These are phyloP conservation scores for Rhabdomys pumilio DNA, from an alignment of 2,797 vertebrate genomes.

Conservation along the genomic window DNA sequence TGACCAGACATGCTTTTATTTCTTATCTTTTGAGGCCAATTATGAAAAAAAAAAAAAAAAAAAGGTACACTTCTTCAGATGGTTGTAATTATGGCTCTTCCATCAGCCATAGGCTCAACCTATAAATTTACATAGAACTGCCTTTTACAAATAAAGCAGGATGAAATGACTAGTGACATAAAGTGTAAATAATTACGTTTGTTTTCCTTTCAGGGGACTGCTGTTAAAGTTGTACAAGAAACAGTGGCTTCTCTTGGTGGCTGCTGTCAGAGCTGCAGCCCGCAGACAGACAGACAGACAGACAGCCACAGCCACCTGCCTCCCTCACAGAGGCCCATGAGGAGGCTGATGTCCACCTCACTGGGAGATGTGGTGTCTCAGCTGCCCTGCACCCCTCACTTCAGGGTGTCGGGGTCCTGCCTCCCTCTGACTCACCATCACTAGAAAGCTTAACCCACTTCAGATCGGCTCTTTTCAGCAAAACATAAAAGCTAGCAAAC, in stretches of 20 bases:
- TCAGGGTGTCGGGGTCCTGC: neutral
- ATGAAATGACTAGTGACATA: neutral
- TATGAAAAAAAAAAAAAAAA: constrained; percentile 14
- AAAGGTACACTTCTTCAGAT: neutral
- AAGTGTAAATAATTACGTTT: neutral
- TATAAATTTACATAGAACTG: neutral
- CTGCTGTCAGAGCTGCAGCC: neutral
- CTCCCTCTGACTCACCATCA: neutral
- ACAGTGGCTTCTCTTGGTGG: neutral
- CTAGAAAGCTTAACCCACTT: neutral
- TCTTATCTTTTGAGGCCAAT: constrained; percentile 20
- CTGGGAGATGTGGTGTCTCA: neutral
- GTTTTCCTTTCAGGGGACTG: neutral
- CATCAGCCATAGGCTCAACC: neutral
- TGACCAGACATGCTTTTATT: constrained; percentile 61
- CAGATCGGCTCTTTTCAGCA: neutral
- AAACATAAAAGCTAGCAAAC: neutral
- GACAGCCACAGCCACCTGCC: rapidly evolving
- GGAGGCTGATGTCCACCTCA: rapidly evolving
- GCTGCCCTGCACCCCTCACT: rapidly evolving
- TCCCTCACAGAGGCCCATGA: neutral
- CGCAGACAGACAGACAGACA: rapidly evolving
- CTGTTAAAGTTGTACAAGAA: neutral
- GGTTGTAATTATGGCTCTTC: constrained; percentile 26
- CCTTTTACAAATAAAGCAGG: constrained; percentile 17